Evolutionary conservation across 2,888 invertebrate genomes (phyloP), one percentile per base, ranked within the genome.

Genomic region (Willowsia nigromaculata): DNA sequence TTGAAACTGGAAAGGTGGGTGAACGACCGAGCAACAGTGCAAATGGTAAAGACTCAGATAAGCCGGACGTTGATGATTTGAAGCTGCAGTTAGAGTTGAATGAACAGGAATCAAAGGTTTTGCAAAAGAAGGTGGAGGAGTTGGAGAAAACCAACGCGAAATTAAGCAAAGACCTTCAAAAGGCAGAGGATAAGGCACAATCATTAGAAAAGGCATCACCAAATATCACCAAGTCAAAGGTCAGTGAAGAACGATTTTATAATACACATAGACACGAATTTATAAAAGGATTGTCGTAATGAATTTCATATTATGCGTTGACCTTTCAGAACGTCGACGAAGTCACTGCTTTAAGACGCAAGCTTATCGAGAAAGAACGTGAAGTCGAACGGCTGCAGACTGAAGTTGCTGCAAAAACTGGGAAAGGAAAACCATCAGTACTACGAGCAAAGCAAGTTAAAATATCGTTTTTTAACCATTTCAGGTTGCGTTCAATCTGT

Each of bases 41-140:
- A 25, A 78, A 15, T 27, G 30, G 25, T 13, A 76, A 85, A 18
- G 78, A 85, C n/a, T 40, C 65, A 4, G 84, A 83, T 15, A 88
- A 88, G 47, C 6, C 62, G 47, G 83, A 82, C 27, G 96, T 96
- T 15, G 96, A 97, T 25, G 98, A 98, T 94, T 94, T 98, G 88
- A 96, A 97, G 93, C 95, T 98, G 56, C 96, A 98, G 92, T 94
- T 98, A 81, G 98, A 98, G 94, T 95, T 98, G 74, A 97, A 97
- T 93, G 98, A 98, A 94, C 97, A 97, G 95, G 98, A 98, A 95
- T 96, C 97, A 86, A 95, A 96, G 27, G 96, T 97, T 89, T 94
- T 98, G 90, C 95, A 97, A 59, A 95, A 96, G 91, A 98, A 98
- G 94, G 96, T 97, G 87, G 97, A 97, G 94, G 97, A 97, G 93